Evolutionary conservation across 2,797 vertebrate genomes (phyloP).

Genomic region (Macropus fuliginosus): DNA sequence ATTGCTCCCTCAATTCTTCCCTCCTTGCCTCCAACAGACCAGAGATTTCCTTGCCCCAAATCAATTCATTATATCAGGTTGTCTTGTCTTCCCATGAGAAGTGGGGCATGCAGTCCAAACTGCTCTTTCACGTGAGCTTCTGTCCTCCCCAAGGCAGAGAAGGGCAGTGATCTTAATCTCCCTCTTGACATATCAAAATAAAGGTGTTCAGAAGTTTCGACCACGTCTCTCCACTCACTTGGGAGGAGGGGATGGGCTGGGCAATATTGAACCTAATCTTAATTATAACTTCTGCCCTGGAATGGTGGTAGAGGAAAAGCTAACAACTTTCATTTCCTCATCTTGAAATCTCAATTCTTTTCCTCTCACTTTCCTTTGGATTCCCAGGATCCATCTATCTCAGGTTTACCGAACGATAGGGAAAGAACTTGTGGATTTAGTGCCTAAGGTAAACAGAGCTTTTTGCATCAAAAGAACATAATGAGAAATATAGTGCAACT

Average conservation of each 20-base stretch:
- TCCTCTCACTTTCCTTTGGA: not conserved
- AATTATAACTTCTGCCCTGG: not conserved
- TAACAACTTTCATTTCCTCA: conserved; percentile 26
- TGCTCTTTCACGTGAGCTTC: conserved; percentile 73
- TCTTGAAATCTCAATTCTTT: not conserved
- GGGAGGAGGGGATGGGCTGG: conserved; percentile 19
- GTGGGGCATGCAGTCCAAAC: conserved; percentile 68
- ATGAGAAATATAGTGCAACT: not conserved
- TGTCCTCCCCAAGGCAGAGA: conserved; percentile 62
- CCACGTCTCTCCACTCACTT: conserved; percentile 67
- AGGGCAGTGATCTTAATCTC: conserved; percentile 66
- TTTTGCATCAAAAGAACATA: not conserved
- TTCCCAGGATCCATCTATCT: not conserved
- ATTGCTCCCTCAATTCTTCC: conserved; percentile 43
- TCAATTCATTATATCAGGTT: conserved; percentile 27
- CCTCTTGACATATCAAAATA: conserved; percentile 76
- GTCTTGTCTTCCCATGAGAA: conserved; percentile 56
- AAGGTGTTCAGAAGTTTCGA: conserved; percentile 77
- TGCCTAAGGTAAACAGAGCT: not conserved
- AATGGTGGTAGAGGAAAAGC: conserved; percentile 40
- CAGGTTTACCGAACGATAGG: not conserved
- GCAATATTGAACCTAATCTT: conserved; percentile 4
- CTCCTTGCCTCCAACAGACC: not conserved
- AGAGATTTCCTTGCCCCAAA: not conserved
- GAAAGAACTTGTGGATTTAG: not conserved